Evolutionary conservation across 2,113 vertebrate species (phyloP).

Genomic region (Gasterosteus nipponicus): DNA sequence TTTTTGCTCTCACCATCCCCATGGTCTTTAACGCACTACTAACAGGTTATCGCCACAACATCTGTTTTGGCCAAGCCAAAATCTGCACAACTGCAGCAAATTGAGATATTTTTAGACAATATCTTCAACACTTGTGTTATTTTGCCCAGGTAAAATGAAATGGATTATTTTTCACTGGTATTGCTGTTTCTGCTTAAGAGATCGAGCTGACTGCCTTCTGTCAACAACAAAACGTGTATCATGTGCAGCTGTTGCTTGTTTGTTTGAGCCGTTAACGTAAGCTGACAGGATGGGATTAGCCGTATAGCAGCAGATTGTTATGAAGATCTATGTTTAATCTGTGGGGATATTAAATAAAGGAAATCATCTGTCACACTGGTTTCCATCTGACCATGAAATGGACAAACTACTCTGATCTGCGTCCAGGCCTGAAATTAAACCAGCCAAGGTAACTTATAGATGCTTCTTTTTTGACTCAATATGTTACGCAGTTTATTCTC

Average conservation of each 20-base stretch:
- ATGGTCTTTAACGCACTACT: not conserved
- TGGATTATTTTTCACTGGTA: not conserved
- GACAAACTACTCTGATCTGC: constrained; percentile 41
- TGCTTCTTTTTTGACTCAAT: constrained; percentile 9
- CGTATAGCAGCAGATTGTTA: constrained; percentile 23
- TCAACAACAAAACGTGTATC: not conserved
- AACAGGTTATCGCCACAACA: not conserved
- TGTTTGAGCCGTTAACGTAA: constrained; percentile 39
- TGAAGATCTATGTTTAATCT: no score
- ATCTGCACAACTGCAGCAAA: not conserved
- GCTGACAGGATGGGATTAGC: constrained; percentile 47
- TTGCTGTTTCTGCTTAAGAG: constrained; percentile 5
- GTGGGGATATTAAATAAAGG: constrained; percentile 42
- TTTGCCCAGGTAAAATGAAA: not conserved
- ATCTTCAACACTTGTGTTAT: not conserved
- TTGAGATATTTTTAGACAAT: not conserved
- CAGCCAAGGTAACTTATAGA: constrained; percentile 24
- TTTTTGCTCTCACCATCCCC: not conserved
- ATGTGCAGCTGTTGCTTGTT: constrained; percentile 42
- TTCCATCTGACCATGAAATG: constrained; percentile 62
- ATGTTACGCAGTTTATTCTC: constrained; percentile 21
- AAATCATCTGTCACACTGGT: constrained; percentile 60
- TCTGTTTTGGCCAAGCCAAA: not conserved
- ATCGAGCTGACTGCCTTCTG: constrained; percentile 18
- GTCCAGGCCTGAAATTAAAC: constrained; percentile 48